Conservation (phyloP, 2,888 invertebrate genomes). For the Apamea crenata region DNA sequence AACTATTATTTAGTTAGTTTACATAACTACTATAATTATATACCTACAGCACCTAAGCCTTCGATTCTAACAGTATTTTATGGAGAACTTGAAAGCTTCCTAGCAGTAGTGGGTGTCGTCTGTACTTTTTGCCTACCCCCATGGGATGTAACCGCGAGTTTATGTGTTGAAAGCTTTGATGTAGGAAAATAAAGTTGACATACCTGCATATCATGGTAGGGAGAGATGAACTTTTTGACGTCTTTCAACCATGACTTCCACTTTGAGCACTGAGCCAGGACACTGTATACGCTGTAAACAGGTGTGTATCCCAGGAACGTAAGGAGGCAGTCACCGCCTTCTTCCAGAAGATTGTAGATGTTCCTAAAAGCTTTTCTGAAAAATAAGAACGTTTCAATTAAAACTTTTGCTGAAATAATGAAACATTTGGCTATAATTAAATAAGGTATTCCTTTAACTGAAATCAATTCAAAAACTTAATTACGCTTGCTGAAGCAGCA, state of each 20-base stretch:
- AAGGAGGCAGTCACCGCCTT: slow-evolving; percentile 61
- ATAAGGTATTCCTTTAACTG: neutral
- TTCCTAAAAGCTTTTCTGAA: slow-evolving; percentile 64
- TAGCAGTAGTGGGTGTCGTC: neutral
- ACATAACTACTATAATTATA: neutral
- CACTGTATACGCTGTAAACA: slow-evolving; percentile 54
- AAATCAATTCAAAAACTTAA: neutral
- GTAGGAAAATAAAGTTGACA: neutral
- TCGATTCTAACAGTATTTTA: neutral
- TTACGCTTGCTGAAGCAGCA: neutral
- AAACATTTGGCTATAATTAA: neutral
- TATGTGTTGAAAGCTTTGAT: neutral
- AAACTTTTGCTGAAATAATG: neutral
- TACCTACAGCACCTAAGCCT: neutral
- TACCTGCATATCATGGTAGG: slow-evolving; percentile 62
- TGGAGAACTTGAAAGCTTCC: neutral
- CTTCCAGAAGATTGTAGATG: slow-evolving; percentile 54
- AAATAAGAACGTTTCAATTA: neutral
- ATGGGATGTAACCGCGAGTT: neutral
- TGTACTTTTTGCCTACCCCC: neutral
- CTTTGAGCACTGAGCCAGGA: slow-evolving; percentile 51
- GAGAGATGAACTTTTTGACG: slow-evolving; percentile 57
- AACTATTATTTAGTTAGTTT: neutral
- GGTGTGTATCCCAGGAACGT: slow-evolving; percentile 58
- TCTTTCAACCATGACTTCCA: slow-evolving; percentile 63